Conservation (phyloP, 1,140 invertebrate genomes). For the Drosophila athabasca region DNA sequence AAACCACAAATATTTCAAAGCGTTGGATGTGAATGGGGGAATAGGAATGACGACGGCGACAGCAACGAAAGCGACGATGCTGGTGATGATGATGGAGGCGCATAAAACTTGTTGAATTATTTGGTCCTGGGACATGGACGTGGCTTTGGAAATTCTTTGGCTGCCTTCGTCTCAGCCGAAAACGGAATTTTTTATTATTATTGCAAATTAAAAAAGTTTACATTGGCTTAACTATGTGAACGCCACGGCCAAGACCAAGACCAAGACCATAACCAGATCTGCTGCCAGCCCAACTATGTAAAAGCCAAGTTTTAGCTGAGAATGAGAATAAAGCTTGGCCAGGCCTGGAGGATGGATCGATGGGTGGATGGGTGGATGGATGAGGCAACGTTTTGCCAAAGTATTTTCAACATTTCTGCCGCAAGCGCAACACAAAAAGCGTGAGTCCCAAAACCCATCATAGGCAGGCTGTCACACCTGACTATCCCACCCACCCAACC, state of each 20-base stretch:
- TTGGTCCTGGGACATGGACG: slow-evolving; percentile 39
- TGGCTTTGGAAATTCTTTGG: slow-evolving; percentile 48
- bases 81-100: slow-evolving; percentile 41
- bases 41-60: not conserved
- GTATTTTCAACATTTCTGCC: slow-evolving; percentile 71
- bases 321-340: slow-evolving; percentile 24
- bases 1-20: slow-evolving; percentile 66
- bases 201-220: slow-evolving; percentile 81
- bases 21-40: slow-evolving; percentile 12
- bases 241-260: slow-evolving; percentile 7
- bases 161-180: slow-evolving; percentile 26
- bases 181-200: slow-evolving; percentile 77
- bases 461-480: slow-evolving; percentile 43
- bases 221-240: slow-evolving; percentile 75
- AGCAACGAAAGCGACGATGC: slow-evolving; percentile 6
- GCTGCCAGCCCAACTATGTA: slow-evolving; percentile 60
- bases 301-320: slow-evolving; percentile 69
- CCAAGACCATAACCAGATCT: not conserved
- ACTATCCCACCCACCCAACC: slow-evolving; percentile 2
- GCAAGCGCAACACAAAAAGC: slow-evolving; percentile 55
- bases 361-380: not conserved
- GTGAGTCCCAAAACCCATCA: slow-evolving; percentile 36
- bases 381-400: slow-evolving; percentile 52
- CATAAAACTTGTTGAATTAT: slow-evolving; percentile 82
- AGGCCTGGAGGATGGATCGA: not conserved